Evolutionary conservation across 2,888 invertebrate genomes (phyloP).

Genomic region (Tetragonisca angustula): DNA sequence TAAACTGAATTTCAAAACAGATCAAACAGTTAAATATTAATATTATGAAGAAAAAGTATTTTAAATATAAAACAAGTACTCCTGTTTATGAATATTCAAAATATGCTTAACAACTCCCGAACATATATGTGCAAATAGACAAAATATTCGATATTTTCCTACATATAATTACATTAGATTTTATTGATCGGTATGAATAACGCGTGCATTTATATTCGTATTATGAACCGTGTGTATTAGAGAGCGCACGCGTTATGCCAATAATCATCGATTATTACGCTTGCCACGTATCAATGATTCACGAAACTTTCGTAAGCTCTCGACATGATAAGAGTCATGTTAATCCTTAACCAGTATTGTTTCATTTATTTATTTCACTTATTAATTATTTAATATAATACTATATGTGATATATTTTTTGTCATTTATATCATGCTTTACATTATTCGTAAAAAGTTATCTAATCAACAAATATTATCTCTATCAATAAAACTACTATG

Average conservation of each 20-base stretch:
- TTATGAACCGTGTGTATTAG: neutral
- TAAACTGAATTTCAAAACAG: too few relatives aligned
- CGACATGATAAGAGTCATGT: neutral
- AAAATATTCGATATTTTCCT: neutral
- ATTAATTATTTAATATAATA: too few relatives aligned
- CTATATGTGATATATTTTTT: neutral
- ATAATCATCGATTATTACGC: slow-evolving; percentile 25
- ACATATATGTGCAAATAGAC: neutral
- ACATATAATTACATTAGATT: slow-evolving; percentile 4
- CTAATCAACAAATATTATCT: neutral
- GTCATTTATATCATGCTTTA: neutral
- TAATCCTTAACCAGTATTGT: too few relatives aligned
- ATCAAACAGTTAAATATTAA: too few relatives aligned
- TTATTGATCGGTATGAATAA: slow-evolving; percentile 30
- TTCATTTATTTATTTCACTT: too few relatives aligned
- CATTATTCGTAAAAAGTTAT: neutral
- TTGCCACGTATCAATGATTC: slow-evolving; percentile 4
- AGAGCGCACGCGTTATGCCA: slow-evolving; percentile 42
- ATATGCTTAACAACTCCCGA: neutral
- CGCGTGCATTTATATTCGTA: slow-evolving; percentile 13
- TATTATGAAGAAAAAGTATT: too few relatives aligned
- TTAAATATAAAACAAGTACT: too few relatives aligned
- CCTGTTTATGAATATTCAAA: neutral
- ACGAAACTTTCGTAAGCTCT: slow-evolving; percentile 1
- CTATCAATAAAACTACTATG: too few relatives aligned